Evolutionary conservation across 2,888 invertebrate genomes (phyloP).

Genomic region (Dromius quadrimaculatus): DNA sequence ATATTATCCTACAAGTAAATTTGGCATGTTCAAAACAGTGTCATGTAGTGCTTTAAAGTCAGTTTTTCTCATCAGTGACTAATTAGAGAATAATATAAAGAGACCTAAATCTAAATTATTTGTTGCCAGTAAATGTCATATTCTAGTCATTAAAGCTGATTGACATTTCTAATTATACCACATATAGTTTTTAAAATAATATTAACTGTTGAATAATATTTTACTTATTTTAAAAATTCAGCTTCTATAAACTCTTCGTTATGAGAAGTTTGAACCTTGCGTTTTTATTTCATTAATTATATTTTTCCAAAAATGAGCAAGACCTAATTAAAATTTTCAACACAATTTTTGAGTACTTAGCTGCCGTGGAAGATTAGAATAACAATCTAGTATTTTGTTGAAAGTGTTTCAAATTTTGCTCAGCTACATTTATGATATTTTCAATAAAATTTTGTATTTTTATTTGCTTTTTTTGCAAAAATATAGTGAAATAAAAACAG

Average conservation of each 20-base stretch:
- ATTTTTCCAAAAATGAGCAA: background rate
- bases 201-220: conserved; percentile 17
- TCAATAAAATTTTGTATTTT: background rate
- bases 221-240: conserved; percentile 15
- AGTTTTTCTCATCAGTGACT: too few relatives aligned
- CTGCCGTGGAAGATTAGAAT: background rate
- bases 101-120: conserved; percentile 12
- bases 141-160: conserved; percentile 39
- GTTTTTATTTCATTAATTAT: conserved; percentile 8
- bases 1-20: conserved; percentile 4
- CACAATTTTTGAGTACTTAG: background rate
- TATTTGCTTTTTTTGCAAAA: background rate
- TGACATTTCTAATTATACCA: conserved; percentile 37
- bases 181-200: background rate
- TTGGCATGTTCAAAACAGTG: too few relatives aligned
- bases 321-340: background rate
- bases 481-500: conserved; percentile 11
- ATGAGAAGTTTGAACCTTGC: conserved; percentile 15
- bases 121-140: conserved; percentile 17
- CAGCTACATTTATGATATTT: background rate
- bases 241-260: conserved; percentile 13
- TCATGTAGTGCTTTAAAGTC: too few relatives aligned
- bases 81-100: conserved; percentile 1
- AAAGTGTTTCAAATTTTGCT: background rate
- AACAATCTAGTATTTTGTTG: too few relatives aligned